Evolutionary conservation across 2,888 invertebrate species (phyloP).

Genomic region (Athalia rosae): DNA sequence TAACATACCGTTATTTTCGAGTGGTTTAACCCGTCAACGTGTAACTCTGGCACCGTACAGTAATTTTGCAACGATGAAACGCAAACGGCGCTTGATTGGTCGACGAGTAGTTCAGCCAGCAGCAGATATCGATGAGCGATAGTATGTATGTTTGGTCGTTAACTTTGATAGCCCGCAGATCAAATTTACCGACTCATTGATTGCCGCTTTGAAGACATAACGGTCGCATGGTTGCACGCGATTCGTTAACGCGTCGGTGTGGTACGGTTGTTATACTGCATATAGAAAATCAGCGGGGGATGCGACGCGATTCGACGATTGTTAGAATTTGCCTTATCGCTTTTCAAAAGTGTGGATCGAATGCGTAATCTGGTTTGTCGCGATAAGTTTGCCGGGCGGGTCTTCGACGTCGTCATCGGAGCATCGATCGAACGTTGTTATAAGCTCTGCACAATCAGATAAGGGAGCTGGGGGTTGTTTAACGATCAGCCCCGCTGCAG

Average conservation of each 20-base stretch:
- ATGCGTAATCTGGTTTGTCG: no score
- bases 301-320: no score
- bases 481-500: background rate
- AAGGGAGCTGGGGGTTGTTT: background rate
- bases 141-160: slow-evolving; percentile 34
- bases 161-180: slow-evolving; percentile 44
- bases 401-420: no score
- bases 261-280: slow-evolving; percentile 19
- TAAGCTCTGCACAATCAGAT: background rate
- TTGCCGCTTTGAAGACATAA: slow-evolving; percentile 45
- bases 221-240: slow-evolving; percentile 36
- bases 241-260: slow-evolving; percentile 33
- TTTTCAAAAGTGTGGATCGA: no score
- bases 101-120: slow-evolving; percentile 28
- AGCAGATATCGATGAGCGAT: slow-evolving; percentile 39
- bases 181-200: slow-evolving; percentile 44
- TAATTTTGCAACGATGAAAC: slow-evolving; percentile 35
- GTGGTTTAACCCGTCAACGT: slow-evolving; percentile 21
- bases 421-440: background rate
- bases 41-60: slow-evolving; percentile 13
- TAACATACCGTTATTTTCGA: slow-evolving; percentile 29
- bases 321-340: no score
- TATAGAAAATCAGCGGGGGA: background rate
- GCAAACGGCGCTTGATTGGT: slow-evolving; percentile 40
- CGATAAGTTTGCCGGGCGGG: no score